Percentiles rank a stretch among this genome's conserved stretches.
phyloP scores from a whole-genome alignment of 2,113 vertebrate species.

The Periophthalmodon schlosseri region DNA sequence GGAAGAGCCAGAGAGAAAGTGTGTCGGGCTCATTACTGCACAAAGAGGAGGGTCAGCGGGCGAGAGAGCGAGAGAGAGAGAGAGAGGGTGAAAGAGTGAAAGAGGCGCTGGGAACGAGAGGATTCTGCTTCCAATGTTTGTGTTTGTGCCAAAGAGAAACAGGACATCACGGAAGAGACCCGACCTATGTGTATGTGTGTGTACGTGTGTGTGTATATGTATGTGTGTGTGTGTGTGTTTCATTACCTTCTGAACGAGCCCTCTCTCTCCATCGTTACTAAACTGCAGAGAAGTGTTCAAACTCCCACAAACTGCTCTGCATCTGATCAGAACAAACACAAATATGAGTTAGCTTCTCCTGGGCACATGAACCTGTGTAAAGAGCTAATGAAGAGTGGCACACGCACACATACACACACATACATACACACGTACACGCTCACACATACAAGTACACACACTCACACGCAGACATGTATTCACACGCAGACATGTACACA shows the following conservation, averaged over 20 bases:
- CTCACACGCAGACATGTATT: no score
- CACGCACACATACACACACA: no score
- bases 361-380: background rate
- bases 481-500: no score
- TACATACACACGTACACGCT: no score
- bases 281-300: conserved; percentile 15
- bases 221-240: conserved; percentile 9
- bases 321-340: conserved; percentile 45
- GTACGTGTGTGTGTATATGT: background rate
- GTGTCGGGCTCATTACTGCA: conserved; percentile 55
- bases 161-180: background rate
- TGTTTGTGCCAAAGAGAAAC: conserved; percentile 9
- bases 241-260: conserved; percentile 72
- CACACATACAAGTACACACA: no score
- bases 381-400: no score
- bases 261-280: conserved; percentile 67
- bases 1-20: conserved; percentile 30
- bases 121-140: conserved; percentile 33
- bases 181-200: no score
- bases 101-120: conserved; percentile 56
- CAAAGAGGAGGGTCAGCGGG: conserved; percentile 31
- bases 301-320: conserved; percentile 26
- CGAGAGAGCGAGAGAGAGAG: no score
- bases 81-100: conserved; percentile 43
- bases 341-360: background rate